Conservation (phyloP, 2,888 invertebrate genomes). For the Lithophane semibrunnea region DNA sequence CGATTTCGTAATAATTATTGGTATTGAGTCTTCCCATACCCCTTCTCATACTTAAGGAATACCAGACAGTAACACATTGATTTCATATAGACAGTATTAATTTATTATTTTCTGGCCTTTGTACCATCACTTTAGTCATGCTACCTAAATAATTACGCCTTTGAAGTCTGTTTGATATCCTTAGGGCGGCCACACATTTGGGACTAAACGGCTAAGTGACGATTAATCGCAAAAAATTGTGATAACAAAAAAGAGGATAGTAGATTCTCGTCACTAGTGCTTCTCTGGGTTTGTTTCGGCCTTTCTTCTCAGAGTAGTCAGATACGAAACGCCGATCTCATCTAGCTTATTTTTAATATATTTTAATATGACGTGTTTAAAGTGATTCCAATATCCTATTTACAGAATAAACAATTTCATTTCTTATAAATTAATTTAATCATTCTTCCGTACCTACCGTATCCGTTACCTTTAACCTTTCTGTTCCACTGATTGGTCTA, state of each 20-base stretch:
- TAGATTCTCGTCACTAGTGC: too few relatives aligned
- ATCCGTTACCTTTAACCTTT: too few relatives aligned
- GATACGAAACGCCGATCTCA: too few relatives aligned
- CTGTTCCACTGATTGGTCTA: too few relatives aligned
- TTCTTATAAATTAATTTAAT: too few relatives aligned
- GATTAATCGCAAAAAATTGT: not conserved
- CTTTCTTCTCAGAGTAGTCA: too few relatives aligned
- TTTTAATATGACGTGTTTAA: too few relatives aligned
- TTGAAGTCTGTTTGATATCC: constrained; percentile 26
- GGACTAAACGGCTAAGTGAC: constrained; percentile 6
- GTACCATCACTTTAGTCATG: not conserved
- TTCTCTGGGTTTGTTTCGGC: too few relatives aligned
- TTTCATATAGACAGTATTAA: not conserved
- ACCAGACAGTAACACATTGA: not conserved
- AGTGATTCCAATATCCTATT: too few relatives aligned
- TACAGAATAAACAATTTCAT: too few relatives aligned
- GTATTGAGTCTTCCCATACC: not conserved
- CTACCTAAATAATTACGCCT: not conserved
- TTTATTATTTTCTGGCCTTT: constrained; percentile 8
- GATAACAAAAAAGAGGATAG: not conserved
- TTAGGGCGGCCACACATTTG: constrained; percentile 11
- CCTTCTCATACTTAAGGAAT: not conserved
- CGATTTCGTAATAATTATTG: not conserved
- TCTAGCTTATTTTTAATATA: too few relatives aligned
- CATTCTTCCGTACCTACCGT: too few relatives aligned